These are phyloP conservation scores for Philhelius pedissequus DNA, from an alignment of 2,888 invertebrate species.

Conservation along the genomic window DNA sequence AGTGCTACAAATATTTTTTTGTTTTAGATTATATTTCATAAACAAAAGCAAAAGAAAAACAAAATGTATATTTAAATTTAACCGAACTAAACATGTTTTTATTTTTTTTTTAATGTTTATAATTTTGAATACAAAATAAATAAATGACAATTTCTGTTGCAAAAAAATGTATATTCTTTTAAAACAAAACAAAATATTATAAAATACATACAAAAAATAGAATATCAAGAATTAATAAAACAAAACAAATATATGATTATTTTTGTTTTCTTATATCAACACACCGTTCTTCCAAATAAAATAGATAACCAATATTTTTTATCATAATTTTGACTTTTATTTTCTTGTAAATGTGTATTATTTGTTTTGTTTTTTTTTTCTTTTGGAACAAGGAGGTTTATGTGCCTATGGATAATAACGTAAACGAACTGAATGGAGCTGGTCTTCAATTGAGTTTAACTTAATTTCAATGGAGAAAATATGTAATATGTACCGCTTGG, in stretches of 20 bases:
- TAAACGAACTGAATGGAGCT: not conserved
- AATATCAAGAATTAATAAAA: not conserved
- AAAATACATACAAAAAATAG: not conserved
- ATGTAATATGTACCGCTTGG: too few relatives aligned
- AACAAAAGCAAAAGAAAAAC: not conserved
- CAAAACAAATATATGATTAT: slow-evolving; percentile 2
- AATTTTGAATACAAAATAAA: not conserved
- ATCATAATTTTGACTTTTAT: not conserved
- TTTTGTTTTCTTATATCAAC: slow-evolving; percentile 5
- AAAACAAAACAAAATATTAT: not conserved
- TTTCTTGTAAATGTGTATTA: not conserved
- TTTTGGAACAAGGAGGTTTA: not conserved
- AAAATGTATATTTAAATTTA: not conserved
- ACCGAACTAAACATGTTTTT: not conserved
- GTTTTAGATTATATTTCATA: not conserved
- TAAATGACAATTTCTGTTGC: not conserved
- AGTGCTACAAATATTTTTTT: not conserved
- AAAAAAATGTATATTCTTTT: not conserved
- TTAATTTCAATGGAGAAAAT: not conserved
- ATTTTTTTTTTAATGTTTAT: slow-evolving; percentile 11
- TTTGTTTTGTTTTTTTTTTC: not conserved
- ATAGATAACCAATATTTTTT: slow-evolving; percentile 1
- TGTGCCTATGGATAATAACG: not conserved
- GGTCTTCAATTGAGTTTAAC: not conserved
- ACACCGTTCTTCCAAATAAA: not conserved